Evolutionary conservation across 1,140 invertebrate species (phyloP).

Genomic region (Megalonaias nervosa): DNA sequence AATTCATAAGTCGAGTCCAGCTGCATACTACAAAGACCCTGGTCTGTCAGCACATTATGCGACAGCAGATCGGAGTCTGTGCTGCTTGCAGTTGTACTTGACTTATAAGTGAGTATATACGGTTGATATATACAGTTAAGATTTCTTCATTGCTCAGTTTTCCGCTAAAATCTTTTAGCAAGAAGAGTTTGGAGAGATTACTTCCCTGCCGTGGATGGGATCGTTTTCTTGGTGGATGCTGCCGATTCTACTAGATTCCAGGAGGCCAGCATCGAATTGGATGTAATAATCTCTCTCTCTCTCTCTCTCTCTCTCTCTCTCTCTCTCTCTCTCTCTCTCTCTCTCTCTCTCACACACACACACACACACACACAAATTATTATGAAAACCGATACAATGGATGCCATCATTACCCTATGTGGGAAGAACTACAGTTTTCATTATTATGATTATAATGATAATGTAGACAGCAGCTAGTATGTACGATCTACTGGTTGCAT

Average conservation of each 20-base stretch:
- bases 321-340: too few species aligned
- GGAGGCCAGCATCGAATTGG: constrained; percentile 84
- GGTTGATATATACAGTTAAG: neutral
- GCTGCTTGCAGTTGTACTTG: neutral
- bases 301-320: too few species aligned
- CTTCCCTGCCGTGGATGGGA: constrained; percentile 98
- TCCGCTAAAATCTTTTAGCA: constrained; percentile 75
- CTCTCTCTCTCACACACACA: too few species aligned
- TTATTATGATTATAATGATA: too few species aligned
- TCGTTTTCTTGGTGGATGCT: constrained; percentile 98
- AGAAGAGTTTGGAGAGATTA: constrained; percentile 99
- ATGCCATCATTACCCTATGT: too few species aligned
- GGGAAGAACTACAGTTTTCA: too few species aligned
- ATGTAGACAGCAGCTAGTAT: too few species aligned
- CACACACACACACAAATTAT: too few species aligned
- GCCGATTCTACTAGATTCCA: constrained; percentile 88
- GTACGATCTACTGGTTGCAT: too few species aligned
- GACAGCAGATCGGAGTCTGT: neutral
- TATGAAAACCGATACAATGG: too few species aligned
- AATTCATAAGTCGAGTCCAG: too few species aligned
- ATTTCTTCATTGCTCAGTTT: neutral
- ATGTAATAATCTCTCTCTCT: constrained; percentile 50
- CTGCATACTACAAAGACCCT: neutral
- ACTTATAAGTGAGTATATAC: neutral
- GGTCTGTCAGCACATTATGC: neutral